Conservation (phyloP, 1,140 invertebrate genomes). For the Pantala flavescens region DNA sequence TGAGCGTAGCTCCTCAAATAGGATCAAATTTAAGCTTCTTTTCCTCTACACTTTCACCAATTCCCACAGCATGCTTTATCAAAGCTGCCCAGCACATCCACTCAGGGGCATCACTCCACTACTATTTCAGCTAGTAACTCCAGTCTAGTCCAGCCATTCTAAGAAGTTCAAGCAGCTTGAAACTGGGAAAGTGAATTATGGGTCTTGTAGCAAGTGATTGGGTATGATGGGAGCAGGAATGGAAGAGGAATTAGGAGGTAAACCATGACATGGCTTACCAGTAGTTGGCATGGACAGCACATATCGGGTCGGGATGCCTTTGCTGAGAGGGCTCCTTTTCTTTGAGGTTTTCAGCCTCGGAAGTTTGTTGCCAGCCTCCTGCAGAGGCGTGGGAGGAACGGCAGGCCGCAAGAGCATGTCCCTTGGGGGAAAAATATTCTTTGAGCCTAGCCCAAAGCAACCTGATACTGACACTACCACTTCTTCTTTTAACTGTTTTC, state of each 20-base stretch:
- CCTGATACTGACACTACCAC: constrained; percentile 1
- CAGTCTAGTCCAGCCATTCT: constrained; percentile 12
- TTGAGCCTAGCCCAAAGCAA: neutral
- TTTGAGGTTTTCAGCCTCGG: constrained; percentile 13
- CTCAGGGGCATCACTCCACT: constrained; percentile 13
- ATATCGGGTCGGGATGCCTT: constrained; percentile 12
- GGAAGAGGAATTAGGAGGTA: constrained; percentile 12
- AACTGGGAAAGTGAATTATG: neutral
- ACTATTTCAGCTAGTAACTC: constrained; percentile 12
- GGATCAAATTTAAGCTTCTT: constrained; percentile 11
- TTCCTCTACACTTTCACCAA: constrained; percentile 17
- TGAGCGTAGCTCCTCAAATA: neutral
- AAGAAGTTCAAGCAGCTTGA: constrained; percentile 15
- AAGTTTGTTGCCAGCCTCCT: constrained; percentile 2
- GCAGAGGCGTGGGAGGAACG: neutral
- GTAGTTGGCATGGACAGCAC: neutral
- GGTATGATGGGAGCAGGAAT: neutral
- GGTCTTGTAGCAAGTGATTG: constrained; percentile 1
- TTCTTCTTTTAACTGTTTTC: constrained; percentile 31
- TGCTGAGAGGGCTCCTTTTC: constrained; percentile 11
- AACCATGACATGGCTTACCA: neutral
- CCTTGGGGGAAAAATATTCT: constrained; percentile 10
- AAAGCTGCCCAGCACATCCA: constrained; percentile 11
- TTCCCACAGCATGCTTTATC: constrained; percentile 17
- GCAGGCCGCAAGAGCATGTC: neutral